These are phyloP conservation scores for Stratiomys singularior DNA, from an alignment of 2,888 invertebrate genomes.

Conservation along the genomic window DNA sequence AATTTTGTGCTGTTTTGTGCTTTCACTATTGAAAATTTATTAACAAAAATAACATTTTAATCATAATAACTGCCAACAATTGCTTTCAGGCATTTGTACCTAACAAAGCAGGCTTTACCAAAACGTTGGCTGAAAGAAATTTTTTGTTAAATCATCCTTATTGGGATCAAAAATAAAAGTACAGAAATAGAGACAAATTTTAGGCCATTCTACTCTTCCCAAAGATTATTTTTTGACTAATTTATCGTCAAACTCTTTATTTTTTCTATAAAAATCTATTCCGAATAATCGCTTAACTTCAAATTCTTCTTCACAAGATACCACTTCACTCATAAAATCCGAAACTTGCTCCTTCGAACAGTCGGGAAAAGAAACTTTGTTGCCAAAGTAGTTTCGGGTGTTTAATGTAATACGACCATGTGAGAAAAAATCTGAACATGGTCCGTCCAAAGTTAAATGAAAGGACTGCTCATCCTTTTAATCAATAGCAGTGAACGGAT, in stretches of 20 bases:
- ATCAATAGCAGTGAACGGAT: too few species aligned
- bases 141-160: neutral
- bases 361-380: conserved; percentile 16
- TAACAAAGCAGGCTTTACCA: too few species aligned
- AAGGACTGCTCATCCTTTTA: too few species aligned
- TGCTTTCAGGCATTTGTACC: too few species aligned
- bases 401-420: neutral
- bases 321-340: conserved; percentile 45
- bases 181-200: neutral
- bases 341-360: conserved; percentile 39
- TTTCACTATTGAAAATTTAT: too few species aligned
- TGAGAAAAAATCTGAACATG: neutral
- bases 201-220: too few species aligned
- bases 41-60: too few species aligned
- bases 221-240: neutral
- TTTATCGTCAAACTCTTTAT: neutral
- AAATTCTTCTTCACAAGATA: neutral
- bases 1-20: too few species aligned
- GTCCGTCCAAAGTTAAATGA: neutral
- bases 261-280: too few species aligned
- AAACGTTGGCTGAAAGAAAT: neutral
- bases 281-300: conserved; percentile 4
- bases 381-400: conserved; percentile 24
- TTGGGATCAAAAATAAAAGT: too few species aligned
- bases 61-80: too few species aligned